These are phyloP conservation scores for Drosophila lacteicornis DNA, from an alignment of 1,140 invertebrate genomes.

Conservation along the genomic window DNA sequence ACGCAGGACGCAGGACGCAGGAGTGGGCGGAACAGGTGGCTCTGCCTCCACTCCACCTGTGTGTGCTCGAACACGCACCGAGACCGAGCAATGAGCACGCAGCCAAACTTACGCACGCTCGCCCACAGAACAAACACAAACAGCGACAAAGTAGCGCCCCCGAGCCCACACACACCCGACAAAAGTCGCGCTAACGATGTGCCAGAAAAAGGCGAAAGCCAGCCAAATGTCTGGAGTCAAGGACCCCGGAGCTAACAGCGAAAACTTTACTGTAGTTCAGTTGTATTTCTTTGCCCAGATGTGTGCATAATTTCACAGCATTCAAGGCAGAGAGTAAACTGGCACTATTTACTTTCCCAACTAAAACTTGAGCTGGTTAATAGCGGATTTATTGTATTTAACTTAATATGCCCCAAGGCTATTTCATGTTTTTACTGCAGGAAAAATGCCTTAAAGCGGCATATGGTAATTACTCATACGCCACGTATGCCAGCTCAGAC, in stretches of 20 bases:
- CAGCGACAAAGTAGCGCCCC: constrained; percentile 23
- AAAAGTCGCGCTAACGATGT: constrained; percentile 36
- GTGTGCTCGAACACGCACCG: constrained; percentile 61
- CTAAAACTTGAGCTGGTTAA: background rate
- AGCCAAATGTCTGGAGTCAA: constrained; percentile 18
- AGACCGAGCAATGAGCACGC: constrained; percentile 59
- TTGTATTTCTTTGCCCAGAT: background rate
- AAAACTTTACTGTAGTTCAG: constrained; percentile 13
- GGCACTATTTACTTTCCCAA: background rate
- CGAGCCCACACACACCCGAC: constrained; percentile 36
- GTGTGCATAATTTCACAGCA: background rate
- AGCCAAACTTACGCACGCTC: constrained; percentile 65
- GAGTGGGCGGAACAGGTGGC: background rate
- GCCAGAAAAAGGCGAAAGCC: constrained; percentile 18
- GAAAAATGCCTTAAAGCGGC: background rate
- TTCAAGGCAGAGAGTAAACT: background rate
- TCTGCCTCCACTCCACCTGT: constrained; percentile 1
- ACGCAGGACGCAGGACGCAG: background rate
- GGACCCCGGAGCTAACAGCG: background rate
- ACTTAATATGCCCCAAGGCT: background rate
- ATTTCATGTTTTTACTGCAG: too few species aligned
- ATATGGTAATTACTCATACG: constrained; percentile 7
- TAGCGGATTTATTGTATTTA: constrained; percentile 1
- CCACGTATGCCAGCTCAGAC: background rate
- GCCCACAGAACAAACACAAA: constrained; percentile 19